Evolutionary conservation across 2,113 vertebrate species (phyloP).

Genomic region (Pantherophis guttatus): DNA sequence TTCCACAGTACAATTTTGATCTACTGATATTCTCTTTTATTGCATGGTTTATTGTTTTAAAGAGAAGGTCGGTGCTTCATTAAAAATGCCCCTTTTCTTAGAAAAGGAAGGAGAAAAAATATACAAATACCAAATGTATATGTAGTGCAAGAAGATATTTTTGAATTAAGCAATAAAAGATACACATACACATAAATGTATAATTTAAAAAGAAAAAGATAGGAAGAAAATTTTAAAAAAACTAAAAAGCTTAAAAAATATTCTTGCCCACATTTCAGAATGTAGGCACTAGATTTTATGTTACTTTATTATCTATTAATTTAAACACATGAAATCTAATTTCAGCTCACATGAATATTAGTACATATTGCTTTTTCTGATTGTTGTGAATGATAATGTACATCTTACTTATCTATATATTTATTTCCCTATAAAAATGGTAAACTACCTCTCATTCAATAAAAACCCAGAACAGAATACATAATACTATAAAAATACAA

Average conservation of each 20-base stretch:
- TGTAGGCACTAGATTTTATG: constrained; percentile 35
- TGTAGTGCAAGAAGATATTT: background rate
- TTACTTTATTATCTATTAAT: constrained; percentile 19
- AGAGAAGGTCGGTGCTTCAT: background rate
- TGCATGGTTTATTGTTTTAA: background rate
- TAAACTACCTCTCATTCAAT: background rate
- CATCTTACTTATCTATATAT: background rate
- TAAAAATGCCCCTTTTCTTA: background rate
- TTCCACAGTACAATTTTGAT: no score
- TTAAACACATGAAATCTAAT: constrained; percentile 25
- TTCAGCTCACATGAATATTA: background rate
- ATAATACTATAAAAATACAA: background rate
- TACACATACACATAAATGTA: background rate
- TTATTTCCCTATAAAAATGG: background rate
- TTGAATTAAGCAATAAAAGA: background rate
- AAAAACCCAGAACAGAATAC: background rate
- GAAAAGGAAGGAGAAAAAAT: background rate
- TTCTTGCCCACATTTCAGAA: constrained; percentile 38
- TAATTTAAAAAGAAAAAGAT: background rate
- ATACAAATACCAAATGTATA: background rate
- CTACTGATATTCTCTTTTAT: no score
- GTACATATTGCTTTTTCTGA: background rate
- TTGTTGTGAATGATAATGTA: background rate
- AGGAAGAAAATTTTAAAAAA: background rate
- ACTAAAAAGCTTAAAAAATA: constrained; percentile 19